phyloP scores from a whole-genome alignment of 2,888 invertebrate species.

The Bombyx huttoni region DNA sequence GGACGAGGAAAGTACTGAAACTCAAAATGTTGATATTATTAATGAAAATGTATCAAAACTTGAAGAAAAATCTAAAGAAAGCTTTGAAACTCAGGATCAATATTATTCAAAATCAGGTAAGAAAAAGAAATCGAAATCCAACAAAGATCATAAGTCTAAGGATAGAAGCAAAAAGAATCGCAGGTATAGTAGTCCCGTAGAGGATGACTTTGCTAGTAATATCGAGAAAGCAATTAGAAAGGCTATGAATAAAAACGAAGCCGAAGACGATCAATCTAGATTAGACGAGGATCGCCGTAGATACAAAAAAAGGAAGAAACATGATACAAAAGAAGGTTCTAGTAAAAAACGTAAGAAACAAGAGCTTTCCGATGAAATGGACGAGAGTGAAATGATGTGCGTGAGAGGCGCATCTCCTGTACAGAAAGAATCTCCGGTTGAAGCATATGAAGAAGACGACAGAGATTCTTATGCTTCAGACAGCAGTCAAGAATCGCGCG shows the following conservation, averaged over 20 bases:
- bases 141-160: constrained; percentile 62
- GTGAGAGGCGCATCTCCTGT: constrained; percentile 83
- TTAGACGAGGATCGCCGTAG: constrained; percentile 67
- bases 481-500: constrained; percentile 70
- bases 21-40: constrained; percentile 25
- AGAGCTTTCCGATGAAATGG: constrained; percentile 72
- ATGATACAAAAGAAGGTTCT: constrained; percentile 70
- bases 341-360: constrained; percentile 72
- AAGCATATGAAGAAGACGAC: constrained; percentile 62
- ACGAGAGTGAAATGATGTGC: constrained; percentile 86
- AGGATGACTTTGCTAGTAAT: constrained; percentile 84
- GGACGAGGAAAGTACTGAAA: constrained; percentile 48
- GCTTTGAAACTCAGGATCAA: constrained; percentile 37
- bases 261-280: constrained; percentile 46
- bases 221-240: constrained; percentile 85
- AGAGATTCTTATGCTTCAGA: constrained; percentile 67
- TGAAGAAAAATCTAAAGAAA: constrained; percentile 24
- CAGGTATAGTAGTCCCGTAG: constrained; percentile 46
- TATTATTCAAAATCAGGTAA: constrained; percentile 61
- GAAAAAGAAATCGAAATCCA: constrained; percentile 64
- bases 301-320: constrained; percentile 72
- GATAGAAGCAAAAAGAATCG: constrained; percentile 65
- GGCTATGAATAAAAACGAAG: constrained; percentile 79
- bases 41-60: constrained; percentile 19
- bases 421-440: constrained; percentile 33